Evolutionary conservation across 2,113 vertebrate species (phyloP), one percentile per base, ranked within the genome.

Genomic region (Alosa alosa): DNA sequence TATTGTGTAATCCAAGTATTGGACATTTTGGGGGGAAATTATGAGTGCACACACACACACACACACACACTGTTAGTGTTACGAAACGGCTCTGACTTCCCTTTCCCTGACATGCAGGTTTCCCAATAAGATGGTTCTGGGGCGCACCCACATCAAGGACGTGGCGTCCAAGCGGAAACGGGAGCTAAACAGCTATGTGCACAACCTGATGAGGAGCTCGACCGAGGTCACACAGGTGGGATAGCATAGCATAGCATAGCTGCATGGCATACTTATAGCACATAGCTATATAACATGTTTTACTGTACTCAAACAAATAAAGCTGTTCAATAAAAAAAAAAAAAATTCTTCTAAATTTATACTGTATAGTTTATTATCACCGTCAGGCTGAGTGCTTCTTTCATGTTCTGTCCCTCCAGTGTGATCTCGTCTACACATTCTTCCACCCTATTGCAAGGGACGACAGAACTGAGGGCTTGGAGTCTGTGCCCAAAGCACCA

Each of bases 381-480:
- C 2, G 64, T 31, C 4, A 78, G 72, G 4, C 82, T 25, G 52
- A 84, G 20, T 68, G 15, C 3, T 87, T 17, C 22, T 81, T 18
- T 89, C 6, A 5, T 20, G 55, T 85, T 84, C 6, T 86, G 4
- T 88, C 84, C 82, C 46, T 78, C 47, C 88, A 99, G 98, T 99
- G 98, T 92, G 98, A 99, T 92, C 96, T 99, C 91, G 93, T 99
- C 93, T 99, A 97, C 95, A 99, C 98, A 4, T 99, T 99, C 94
- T 99, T 98, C 93, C 98, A 99, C 92, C 97, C 98, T 1, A 96
- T 98, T 90, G 95, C 96, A 83, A 96, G 97, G 86, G 98, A 99
- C 91, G 98, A 99, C 60, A 99, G 97, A 94, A 95, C 96, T 2
- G 97, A 99, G 91, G 97, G 96, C 89, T 92, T 97, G 87, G 97